Conservation (phyloP, 2,888 invertebrate species). For the Choreutis nemorana region DNA sequence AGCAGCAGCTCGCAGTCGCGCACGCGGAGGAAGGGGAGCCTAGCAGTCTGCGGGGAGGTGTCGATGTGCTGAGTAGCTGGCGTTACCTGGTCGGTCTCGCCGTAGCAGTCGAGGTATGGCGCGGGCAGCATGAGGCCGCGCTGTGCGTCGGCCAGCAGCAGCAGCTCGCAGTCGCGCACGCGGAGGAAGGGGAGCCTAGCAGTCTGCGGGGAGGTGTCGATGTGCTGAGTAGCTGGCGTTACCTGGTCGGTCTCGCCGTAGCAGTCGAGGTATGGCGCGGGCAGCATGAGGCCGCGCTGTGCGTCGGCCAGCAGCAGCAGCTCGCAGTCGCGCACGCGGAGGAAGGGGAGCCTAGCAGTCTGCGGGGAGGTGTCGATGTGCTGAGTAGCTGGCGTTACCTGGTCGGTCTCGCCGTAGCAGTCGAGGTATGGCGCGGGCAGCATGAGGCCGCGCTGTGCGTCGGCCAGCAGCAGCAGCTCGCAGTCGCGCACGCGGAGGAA, state of each 20-base stretch:
- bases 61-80: too few species aligned
- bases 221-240: too few species aligned
- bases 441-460: constrained; percentile 81
- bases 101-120: constrained; percentile 92
- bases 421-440: constrained; percentile 89
- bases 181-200: too few species aligned
- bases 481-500: constrained; percentile 90
- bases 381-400: constrained; percentile 88
- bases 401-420: constrained; percentile 88
- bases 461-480: constrained; percentile 82
- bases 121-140: constrained; percentile 84
- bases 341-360: constrained; percentile 81
- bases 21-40: constrained; percentile 86
- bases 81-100: too few species aligned
- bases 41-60: constrained; percentile 79
- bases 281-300: constrained; percentile 79
- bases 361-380: constrained; percentile 77
- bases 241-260: constrained; percentile 87
- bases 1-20: constrained; percentile 91
- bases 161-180: constrained; percentile 87
- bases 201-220: too few species aligned
- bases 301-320: constrained; percentile 79
- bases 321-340: too few species aligned
- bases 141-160: constrained; percentile 77
- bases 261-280: constrained; percentile 90